Evolutionary conservation across 2,113 vertebrate species (phyloP).

Genomic region (Pygoscelis adeliae): DNA sequence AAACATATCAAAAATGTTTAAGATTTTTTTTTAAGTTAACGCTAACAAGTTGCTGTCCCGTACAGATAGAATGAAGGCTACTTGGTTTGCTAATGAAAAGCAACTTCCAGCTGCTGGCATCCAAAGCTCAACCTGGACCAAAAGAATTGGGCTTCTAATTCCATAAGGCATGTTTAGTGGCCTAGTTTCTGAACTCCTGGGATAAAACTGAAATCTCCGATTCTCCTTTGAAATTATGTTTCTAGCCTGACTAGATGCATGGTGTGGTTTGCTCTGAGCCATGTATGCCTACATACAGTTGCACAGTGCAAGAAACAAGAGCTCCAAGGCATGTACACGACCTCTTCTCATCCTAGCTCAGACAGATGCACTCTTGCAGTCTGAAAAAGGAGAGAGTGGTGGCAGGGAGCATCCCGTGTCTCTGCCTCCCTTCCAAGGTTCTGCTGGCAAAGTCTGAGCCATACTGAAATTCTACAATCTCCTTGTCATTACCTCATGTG

Average conservation of each 20-base stretch:
- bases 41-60: not conserved
- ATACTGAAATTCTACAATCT: not conserved
- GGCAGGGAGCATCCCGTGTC: not conserved
- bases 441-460: not conserved
- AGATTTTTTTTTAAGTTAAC: not conserved
- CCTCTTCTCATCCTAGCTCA: not conserved
- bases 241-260: not conserved
- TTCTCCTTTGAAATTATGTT: not conserved
- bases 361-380: not conserved
- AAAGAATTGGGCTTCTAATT: not conserved
- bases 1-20: not conserved
- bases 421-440: not conserved
- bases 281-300: accelerated
- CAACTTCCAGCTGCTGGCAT: not conserved
- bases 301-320: not conserved
- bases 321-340: accelerated
- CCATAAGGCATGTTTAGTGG: not conserved
- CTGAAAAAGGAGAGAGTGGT: not conserved
- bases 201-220: not conserved
- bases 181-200: not conserved
- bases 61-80: not conserved
- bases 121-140: not conserved
- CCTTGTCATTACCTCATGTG: not conserved
- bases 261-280: not conserved
- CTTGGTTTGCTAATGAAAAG: not conserved